Evolutionary conservation across 2,113 vertebrate species (phyloP).

Genomic region (Chascanopsetta lugubris): DNA sequence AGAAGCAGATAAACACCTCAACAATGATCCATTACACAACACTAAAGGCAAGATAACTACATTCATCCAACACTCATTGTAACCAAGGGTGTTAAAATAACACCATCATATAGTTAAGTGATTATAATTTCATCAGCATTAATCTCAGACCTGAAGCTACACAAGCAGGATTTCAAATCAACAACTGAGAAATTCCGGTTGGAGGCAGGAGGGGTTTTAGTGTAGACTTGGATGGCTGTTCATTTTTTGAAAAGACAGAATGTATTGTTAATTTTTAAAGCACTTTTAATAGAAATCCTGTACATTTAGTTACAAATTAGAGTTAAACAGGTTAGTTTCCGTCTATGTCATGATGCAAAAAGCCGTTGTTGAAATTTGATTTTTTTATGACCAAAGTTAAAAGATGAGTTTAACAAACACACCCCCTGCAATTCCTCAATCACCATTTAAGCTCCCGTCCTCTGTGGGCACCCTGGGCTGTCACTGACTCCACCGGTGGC

Average conservation of each 20-base stretch:
- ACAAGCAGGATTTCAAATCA: background rate
- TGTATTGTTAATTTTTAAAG: too few relatives aligned
- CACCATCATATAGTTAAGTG: background rate
- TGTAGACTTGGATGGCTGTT: background rate
- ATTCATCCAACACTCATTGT: background rate
- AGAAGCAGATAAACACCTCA: background rate
- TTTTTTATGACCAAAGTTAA: background rate
- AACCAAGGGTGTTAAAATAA: background rate
- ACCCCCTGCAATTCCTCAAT: conserved; percentile 34
- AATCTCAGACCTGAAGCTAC: background rate
- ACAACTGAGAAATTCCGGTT: background rate
- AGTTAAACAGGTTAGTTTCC: background rate
- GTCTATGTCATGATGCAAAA: background rate
- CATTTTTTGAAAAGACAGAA: too few relatives aligned
- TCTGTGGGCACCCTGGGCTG: conserved; percentile 24
- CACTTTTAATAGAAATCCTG: background rate
- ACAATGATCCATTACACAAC: background rate
- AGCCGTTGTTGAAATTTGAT: background rate
- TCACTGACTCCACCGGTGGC: conserved; percentile 33
- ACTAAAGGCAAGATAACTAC: background rate
- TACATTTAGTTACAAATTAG: background rate
- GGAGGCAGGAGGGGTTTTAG: background rate
- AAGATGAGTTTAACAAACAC: conserved; percentile 5
- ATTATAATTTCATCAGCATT: background rate
- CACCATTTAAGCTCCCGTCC: conserved; percentile 22